phyloP scores from a whole-genome alignment of 2,888 invertebrate genomes.

The Arctia plantaginis region DNA sequence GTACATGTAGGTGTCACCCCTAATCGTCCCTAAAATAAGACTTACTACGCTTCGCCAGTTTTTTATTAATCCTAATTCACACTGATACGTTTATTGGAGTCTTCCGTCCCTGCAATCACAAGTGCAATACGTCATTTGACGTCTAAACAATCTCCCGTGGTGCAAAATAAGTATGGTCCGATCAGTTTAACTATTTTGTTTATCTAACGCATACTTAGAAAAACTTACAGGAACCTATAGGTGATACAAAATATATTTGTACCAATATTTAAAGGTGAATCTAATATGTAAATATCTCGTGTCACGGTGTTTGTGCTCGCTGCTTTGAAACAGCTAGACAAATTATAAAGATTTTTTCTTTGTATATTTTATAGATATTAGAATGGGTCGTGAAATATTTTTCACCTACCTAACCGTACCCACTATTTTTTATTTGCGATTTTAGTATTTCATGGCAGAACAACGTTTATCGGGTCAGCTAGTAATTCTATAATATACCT shows the following conservation, averaged over 20 bases:
- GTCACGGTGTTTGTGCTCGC: no score
- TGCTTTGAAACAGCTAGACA: no score
- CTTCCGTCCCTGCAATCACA: slow-evolving; percentile 40
- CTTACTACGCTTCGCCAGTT: slow-evolving; percentile 31
- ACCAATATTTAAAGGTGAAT: no score
- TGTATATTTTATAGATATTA: no score
- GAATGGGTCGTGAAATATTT: no score
- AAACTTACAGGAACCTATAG: not conserved
- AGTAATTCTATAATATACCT: not conserved
- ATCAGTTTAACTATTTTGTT: not conserved
- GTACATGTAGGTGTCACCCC: slow-evolving; percentile 22
- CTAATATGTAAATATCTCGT: no score
- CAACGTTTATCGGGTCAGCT: no score
- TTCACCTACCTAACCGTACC: no score
- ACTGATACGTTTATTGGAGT: slow-evolving; percentile 44
- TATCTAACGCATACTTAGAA: not conserved
- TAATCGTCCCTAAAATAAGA: slow-evolving; percentile 24
- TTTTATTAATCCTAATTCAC: slow-evolving; percentile 47
- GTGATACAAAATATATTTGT: not conserved
- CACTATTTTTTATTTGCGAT: no score
- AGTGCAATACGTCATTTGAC: slow-evolving; percentile 37
- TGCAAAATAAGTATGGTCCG: slow-evolving; percentile 20
- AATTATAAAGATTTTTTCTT: no score
- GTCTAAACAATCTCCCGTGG: slow-evolving; percentile 35
- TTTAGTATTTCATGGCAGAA: no score